Evolutionary conservation across 2,888 invertebrate genomes (phyloP).

Genomic region (Diaprepes abbreviatus): DNA sequence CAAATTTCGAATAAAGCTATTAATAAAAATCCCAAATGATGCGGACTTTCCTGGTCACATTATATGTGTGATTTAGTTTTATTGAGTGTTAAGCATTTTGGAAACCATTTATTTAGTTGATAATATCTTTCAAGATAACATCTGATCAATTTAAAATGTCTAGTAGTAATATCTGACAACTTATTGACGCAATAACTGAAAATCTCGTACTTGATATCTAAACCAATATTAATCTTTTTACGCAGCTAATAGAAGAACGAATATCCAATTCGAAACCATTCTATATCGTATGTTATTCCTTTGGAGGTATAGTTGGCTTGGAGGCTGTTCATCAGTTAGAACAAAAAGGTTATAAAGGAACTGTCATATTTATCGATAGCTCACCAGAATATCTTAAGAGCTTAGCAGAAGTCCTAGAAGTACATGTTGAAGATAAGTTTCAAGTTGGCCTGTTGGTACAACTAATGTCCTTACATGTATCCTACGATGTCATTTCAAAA

Average conservation of each 20-base stretch:
- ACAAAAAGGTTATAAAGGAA: conserved; percentile 74
- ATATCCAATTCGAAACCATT: conserved; percentile 73
- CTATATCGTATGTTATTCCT: conserved; percentile 89
- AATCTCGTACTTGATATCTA: too few species aligned
- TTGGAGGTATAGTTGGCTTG: conserved; percentile 83
- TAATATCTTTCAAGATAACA: too few species aligned
- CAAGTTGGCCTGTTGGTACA: conserved; percentile 70
- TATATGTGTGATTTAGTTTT: too few species aligned
- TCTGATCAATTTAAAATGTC: too few species aligned
- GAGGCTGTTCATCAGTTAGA: conserved; percentile 83
- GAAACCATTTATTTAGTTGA: too few species aligned
- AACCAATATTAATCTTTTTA: too few species aligned
- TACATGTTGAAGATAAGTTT: conserved; percentile 68
- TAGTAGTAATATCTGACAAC: too few species aligned
- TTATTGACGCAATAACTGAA: too few species aligned
- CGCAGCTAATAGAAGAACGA: conserved; percentile 72
- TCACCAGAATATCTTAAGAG: conserved; percentile 76
- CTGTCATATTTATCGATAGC: conserved; percentile 86
- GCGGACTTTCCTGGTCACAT: too few species aligned
- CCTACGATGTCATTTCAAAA: conserved; percentile 66
- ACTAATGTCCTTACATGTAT: conserved; percentile 67
- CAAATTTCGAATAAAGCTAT: too few species aligned
- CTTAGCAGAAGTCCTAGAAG: conserved; percentile 66
- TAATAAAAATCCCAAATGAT: too few species aligned
- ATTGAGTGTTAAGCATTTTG: too few species aligned